A percentile compares a stretch with the other conserved stretches of the same genome.
phyloP scores from a whole-genome alignment of 2,797 vertebrate species.

The Characodon lateralis region DNA sequence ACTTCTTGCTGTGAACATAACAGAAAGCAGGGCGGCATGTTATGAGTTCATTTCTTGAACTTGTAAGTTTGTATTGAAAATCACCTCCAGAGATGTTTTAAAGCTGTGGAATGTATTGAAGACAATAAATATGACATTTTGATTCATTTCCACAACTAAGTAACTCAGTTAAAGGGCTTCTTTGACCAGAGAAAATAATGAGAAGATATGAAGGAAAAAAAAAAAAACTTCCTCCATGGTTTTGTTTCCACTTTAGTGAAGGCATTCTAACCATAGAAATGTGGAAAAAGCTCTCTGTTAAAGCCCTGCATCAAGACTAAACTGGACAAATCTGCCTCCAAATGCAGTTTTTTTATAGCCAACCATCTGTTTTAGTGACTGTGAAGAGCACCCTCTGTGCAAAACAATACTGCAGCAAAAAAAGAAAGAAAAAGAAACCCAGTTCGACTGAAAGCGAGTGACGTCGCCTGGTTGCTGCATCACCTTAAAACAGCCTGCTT shows the following conservation, averaged over 20 bases:
- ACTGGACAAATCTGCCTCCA: not conserved
- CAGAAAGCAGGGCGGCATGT: not conserved
- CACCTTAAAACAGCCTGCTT: not conserved
- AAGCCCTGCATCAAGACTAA: not conserved
- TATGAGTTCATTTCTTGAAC: constrained; percentile 22
- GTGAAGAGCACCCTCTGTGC: not conserved
- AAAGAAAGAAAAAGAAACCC: not conserved
- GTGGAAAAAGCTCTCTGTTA: not conserved
- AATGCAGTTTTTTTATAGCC: constrained; percentile 18
- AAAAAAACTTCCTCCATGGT: constrained; percentile 11
- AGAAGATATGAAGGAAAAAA: not conserved
- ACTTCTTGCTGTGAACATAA: constrained; percentile 21
- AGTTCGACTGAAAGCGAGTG: not conserved
- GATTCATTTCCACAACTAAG: constrained; percentile 6
- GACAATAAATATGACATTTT: constrained; percentile 10
- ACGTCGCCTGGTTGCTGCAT: not conserved
- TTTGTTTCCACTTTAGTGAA: constrained; percentile 9
- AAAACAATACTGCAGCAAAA: constrained; percentile 5
- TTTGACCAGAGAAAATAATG: not conserved
- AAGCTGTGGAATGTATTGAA: constrained; percentile 20
- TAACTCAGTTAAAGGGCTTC: not conserved
- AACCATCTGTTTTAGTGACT: constrained; percentile 4
- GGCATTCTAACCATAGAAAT: not conserved
- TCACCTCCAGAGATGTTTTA: constrained; percentile 1
- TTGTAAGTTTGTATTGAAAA: not conserved